phyloP scores from a whole-genome alignment of 2,113 vertebrate genomes.

The Ceyx margarethae region DNA sequence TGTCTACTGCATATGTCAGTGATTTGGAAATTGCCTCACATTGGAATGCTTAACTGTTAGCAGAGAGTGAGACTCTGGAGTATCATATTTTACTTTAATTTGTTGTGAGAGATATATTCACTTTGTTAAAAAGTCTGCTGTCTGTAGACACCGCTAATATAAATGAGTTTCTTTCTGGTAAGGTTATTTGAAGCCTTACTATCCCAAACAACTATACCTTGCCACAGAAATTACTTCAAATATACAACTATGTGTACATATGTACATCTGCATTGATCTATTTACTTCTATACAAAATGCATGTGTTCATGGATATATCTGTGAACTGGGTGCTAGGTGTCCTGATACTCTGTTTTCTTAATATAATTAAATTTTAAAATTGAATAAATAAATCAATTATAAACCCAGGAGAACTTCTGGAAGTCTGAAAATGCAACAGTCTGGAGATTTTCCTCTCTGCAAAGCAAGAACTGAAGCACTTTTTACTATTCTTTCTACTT shows the following conservation, averaged over 20 bases:
- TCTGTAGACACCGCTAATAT: neutral
- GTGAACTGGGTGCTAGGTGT: neutral
- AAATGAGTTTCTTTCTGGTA: neutral
- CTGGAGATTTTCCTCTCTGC: neutral
- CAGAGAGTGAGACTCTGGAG: neutral
- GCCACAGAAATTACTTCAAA: neutral
- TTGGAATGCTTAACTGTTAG: neutral
- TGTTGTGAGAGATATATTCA: neutral
- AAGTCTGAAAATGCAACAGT: neutral
- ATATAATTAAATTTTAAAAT: too few relatives aligned
- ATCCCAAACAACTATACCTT: neutral
- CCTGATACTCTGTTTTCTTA: neutral
- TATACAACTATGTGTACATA: neutral
- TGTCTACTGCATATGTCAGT: neutral
- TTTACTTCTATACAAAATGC: neutral
- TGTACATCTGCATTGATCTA: neutral
- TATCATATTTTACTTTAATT: neutral
- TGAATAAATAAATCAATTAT: too few relatives aligned
- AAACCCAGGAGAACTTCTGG: neutral
- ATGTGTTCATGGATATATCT: neutral
- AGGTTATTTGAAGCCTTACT: neutral
- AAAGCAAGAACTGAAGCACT: neutral
- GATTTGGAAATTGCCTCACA: neutral
- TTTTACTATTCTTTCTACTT: neutral
- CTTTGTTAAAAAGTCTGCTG: constrained; percentile 2